Conservation (phyloP, 2,888 invertebrate species). For the Eurytoma californica region DNA sequence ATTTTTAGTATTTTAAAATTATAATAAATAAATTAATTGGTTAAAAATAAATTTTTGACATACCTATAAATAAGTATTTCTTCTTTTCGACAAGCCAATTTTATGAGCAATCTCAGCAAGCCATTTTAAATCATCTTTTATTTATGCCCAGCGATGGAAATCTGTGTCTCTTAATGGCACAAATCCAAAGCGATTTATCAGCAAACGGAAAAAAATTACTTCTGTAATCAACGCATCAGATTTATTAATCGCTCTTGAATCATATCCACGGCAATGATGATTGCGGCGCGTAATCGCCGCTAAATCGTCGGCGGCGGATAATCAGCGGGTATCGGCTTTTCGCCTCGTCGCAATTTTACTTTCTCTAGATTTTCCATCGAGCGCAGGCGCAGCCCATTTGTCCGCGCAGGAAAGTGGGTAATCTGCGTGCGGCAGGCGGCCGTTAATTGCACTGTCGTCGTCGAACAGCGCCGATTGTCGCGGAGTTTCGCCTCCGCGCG, state of each 20-base stretch:
- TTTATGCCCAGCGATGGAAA: slow-evolving; percentile 19
- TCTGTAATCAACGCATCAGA: slow-evolving; percentile 1
- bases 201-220: not conserved
- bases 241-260: slow-evolving; percentile 21
- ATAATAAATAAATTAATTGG: too few species aligned
- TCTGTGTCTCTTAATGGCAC: slow-evolving; percentile 14
- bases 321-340: not conserved
- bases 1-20: too few species aligned
- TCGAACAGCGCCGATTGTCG: slow-evolving; percentile 8
- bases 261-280: slow-evolving; percentile 22
- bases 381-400: slow-evolving; percentile 9
- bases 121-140: not conserved
- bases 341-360: slow-evolving; percentile 20
- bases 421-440: slow-evolving; percentile 22
- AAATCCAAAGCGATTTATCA: slow-evolving; percentile 25
- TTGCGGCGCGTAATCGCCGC: slow-evolving; percentile 11
- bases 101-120: not conserved
- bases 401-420: slow-evolving; percentile 37
- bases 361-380: slow-evolving; percentile 33
- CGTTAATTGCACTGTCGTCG: slow-evolving; percentile 30
- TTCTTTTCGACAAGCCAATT: too few species aligned
- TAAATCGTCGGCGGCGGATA: slow-evolving; percentile 30
- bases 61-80: too few species aligned
- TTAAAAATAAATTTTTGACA: too few species aligned
- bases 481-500: slow-evolving; percentile 4